Conservation (phyloP, 1,140 invertebrate genomes). For the Solen grandis region DNA sequence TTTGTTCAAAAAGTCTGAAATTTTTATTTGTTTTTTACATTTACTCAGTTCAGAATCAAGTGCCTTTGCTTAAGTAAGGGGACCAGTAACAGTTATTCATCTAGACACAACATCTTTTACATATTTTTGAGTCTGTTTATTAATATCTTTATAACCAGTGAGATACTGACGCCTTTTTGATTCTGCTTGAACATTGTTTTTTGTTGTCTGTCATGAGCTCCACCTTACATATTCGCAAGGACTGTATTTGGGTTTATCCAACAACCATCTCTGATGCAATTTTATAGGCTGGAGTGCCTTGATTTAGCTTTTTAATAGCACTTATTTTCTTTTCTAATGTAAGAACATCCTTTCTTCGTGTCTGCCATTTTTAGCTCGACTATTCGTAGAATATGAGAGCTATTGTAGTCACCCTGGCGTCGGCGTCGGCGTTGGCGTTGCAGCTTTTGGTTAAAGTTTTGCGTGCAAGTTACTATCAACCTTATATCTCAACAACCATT, state of each 20-base stretch:
- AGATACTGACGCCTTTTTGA: neutral
- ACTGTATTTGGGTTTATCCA: constrained; percentile 6
- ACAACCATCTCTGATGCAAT: neutral
- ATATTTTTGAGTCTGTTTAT: neutral
- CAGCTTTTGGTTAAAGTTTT: no score
- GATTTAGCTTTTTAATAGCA: neutral
- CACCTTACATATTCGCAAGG: neutral
- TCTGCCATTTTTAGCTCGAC: no score
- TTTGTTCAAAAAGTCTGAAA: no score
- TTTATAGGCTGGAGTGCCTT: constrained; percentile 11
- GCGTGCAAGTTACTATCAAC: no score
- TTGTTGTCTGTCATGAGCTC: no score
- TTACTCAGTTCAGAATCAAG: neutral
- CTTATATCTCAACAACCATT: no score
- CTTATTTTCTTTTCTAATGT: constrained; percentile 10
- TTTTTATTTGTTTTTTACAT: no score
- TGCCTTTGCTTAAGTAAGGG: neutral
- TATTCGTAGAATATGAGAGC: no score
- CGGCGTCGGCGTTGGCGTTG: no score
- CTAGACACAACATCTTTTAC: constrained; percentile 4
- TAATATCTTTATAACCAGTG: constrained; percentile 3
- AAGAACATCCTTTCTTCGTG: constrained; percentile 6
- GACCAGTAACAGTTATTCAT: neutral
- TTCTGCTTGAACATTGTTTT: no score
- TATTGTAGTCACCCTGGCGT: no score